phyloP scores from a whole-genome alignment of 2,797 vertebrate genomes.

The Bradypodion pumilum region DNA sequence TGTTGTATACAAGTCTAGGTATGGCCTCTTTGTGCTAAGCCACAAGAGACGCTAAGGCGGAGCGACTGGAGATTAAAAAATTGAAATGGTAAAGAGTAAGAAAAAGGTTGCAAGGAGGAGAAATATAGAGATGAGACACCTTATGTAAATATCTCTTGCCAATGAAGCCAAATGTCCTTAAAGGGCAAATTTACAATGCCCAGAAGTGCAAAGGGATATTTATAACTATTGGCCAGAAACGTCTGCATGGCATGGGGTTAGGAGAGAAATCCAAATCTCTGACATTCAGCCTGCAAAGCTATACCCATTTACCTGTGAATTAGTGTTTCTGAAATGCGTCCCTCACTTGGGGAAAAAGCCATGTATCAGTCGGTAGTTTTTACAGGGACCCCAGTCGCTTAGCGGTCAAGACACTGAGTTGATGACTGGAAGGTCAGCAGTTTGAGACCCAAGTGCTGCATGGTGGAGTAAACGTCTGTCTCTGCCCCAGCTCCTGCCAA shows the following conservation, averaged over 20 bases:
- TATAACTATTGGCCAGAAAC: neutral
- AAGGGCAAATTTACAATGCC: slow-evolving; percentile 35
- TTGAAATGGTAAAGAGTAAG: neutral
- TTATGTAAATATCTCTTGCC: slow-evolving; percentile 19
- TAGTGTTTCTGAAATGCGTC: neutral
- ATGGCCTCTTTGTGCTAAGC: neutral
- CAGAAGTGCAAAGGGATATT: slow-evolving; percentile 3
- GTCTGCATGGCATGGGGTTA: neutral
- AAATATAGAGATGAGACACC: neutral
- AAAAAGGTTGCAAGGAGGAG: neutral
- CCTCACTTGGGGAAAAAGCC: neutral
- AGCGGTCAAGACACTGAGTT: too few relatives aligned
- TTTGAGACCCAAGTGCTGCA: too few relatives aligned
- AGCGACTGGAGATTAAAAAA: neutral
- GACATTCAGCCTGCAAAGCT: neutral
- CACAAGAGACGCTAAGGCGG: neutral
- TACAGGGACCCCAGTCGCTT: too few relatives aligned
- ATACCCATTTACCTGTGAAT: neutral
- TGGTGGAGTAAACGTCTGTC: too few relatives aligned
- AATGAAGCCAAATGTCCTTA: slow-evolving; percentile 16
- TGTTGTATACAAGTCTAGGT: rapidly evolving
- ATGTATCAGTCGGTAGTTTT: too few relatives aligned
- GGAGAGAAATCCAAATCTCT: neutral
- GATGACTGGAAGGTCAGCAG: too few relatives aligned
- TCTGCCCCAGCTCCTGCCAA: too few relatives aligned